Evolutionary conservation across 2,113 vertebrate genomes (phyloP).

Genomic region (Canis aureus): DNA sequence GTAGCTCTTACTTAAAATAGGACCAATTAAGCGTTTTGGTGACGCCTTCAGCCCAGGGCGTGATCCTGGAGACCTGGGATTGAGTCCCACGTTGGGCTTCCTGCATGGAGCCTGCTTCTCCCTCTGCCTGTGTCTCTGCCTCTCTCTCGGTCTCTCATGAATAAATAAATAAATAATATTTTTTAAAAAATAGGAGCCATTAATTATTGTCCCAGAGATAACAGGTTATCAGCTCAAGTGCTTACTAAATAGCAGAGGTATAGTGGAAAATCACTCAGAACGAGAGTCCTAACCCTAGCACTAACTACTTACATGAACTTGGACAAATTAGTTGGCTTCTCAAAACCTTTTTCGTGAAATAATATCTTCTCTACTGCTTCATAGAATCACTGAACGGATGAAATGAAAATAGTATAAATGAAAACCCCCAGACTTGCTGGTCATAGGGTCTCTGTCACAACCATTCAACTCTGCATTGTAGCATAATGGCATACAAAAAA

Average conservation of each 20-base stretch:
- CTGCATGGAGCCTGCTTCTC: no score
- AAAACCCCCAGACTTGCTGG: neutral
- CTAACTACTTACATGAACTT: neutral
- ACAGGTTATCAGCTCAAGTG: conserved; percentile 4
- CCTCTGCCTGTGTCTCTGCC: no score
- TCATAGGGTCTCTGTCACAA: neutral
- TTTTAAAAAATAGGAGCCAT: neutral
- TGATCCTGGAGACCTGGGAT: no score
- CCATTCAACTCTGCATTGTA: neutral
- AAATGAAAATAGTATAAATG: neutral
- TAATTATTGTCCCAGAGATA: neutral
- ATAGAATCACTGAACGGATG: neutral
- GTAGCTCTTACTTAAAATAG: neutral
- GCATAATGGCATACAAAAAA: conserved; percentile 1
- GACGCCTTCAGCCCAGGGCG: no score
- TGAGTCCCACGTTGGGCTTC: no score
- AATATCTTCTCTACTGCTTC: neutral
- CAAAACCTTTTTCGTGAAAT: neutral
- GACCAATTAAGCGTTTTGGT: neutral
- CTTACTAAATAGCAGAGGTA: conserved; percentile 17
- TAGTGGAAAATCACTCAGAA: neutral
- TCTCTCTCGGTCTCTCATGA: no score
- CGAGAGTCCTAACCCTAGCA: neutral
- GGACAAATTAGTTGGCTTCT: neutral
- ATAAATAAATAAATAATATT: no score